Conservation (phyloP, 2,797 vertebrate species). For the Mus caroli region DNA sequence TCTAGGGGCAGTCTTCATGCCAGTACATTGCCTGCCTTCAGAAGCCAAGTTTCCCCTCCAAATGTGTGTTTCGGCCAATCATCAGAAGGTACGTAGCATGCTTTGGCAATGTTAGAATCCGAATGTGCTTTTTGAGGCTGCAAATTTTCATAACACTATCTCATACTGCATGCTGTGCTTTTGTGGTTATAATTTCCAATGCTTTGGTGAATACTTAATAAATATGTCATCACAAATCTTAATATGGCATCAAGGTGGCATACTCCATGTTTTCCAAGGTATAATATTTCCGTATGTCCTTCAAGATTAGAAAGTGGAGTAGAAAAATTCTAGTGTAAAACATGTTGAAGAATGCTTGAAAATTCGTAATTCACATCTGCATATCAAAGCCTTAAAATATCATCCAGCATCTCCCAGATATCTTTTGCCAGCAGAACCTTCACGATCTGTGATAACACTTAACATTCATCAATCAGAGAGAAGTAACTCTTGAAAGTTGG, state of each 20-base stretch:
- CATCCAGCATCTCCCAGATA: not conserved
- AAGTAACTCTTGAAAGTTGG: not conserved
- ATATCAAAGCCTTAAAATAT: not conserved
- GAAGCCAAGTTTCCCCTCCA: constrained; percentile 1
- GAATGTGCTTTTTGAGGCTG: constrained; percentile 16
- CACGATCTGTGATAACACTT: not conserved
- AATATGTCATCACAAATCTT: not conserved
- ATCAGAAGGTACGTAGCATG: not conserved
- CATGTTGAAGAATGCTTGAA: not conserved
- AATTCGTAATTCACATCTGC: not conserved
- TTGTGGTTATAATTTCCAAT: constrained; percentile 11
- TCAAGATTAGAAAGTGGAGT: not conserved
- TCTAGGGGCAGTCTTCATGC: constrained; percentile 3
- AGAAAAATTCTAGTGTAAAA: not conserved
- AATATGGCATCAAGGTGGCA: not conserved
- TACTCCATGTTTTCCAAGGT: not conserved
- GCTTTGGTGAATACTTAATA: constrained; percentile 16
- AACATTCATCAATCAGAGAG: not conserved
- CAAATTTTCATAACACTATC: not conserved
- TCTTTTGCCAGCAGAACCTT: not conserved
- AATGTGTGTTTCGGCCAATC: not conserved
- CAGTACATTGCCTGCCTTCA: constrained; percentile 3
- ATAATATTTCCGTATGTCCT: not conserved
- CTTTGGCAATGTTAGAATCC: not conserved
- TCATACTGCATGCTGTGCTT: not conserved